Conservation (phyloP, 2,113 vertebrate genomes). For the Puntigrus tetrazona region DNA sequence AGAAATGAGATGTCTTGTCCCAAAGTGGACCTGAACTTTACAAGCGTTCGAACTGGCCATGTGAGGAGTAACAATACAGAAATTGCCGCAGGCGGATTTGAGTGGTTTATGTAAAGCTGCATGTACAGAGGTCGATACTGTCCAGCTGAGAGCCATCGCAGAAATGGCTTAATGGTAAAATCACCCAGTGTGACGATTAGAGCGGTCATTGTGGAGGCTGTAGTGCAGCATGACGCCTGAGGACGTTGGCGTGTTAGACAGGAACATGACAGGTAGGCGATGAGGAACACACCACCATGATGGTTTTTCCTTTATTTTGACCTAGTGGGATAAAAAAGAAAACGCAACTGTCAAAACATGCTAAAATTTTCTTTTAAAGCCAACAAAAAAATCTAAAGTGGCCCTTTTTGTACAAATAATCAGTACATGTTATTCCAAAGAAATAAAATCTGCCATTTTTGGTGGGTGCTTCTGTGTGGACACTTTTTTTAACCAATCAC, state of each 20-base stretch:
- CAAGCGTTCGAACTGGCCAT: slow-evolving; percentile 51
- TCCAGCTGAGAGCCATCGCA: not conserved
- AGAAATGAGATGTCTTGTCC: slow-evolving; percentile 66
- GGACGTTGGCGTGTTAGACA: not conserved
- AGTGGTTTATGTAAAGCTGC: slow-evolving; percentile 41
- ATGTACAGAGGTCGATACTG: slow-evolving; percentile 42
- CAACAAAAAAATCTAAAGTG: not conserved
- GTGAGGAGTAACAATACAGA: slow-evolving; percentile 28
- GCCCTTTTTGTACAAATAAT: not conserved
- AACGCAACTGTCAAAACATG: not conserved
- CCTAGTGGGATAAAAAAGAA: not conserved
- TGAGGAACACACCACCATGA: slow-evolving; percentile 16
- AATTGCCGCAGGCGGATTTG: slow-evolving; percentile 45
- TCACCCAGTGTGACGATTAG: slow-evolving; percentile 43
- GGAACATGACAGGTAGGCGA: slow-evolving; percentile 28
- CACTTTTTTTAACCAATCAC: not conserved
- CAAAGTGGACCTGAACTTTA: slow-evolving; percentile 41
- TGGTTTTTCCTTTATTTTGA: slow-evolving; percentile 15
- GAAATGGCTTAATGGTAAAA: slow-evolving; percentile 43
- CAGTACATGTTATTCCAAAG: not conserved
- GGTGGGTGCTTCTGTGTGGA: not conserved
- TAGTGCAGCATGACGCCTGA: slow-evolving; percentile 23
- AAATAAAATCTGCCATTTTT: not conserved
- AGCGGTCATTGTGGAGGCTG: not conserved
- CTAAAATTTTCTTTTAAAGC: not conserved